Evolutionary conservation across 2,113 vertebrate species (phyloP).

Genomic region (Recurvirostra avosetta): DNA sequence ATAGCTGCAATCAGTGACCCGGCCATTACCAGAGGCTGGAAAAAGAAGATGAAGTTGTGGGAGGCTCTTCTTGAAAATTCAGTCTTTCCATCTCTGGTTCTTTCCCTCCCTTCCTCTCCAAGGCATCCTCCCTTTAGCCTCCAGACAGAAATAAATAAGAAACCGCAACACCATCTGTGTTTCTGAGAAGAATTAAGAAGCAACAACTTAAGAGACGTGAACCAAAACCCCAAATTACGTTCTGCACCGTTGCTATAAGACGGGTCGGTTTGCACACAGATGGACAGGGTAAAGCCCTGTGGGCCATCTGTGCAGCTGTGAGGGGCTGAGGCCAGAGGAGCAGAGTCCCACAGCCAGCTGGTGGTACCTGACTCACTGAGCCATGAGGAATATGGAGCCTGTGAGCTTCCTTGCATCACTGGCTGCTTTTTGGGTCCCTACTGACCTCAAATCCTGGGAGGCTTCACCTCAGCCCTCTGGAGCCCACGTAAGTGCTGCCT

Average conservation of each 20-base stretch:
- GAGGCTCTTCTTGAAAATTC: neutral
- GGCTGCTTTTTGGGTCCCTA: neutral
- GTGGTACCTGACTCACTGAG: neutral
- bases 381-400: rapidly evolving
- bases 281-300: neutral
- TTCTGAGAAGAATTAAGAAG: neutral
- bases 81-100: neutral
- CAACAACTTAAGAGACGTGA: neutral
- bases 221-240: neutral
- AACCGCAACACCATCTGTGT: neutral
- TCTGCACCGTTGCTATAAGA: neutral
- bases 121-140: neutral
- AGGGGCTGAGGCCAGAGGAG: neutral
- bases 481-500: neutral
- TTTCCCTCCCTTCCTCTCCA: neutral
- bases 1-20: neutral
- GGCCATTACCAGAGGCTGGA: neutral
- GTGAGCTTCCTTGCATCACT: neutral
- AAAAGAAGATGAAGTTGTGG: neutral
- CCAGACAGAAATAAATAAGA: neutral
- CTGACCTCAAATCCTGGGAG: neutral
- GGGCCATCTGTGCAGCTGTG: neutral
- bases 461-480: neutral
- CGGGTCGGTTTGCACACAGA: rapidly evolving
- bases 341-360: neutral